phyloP scores from a whole-genome alignment of 2,113 vertebrate genomes.

The Oncorhynchus clarkii region DNA sequence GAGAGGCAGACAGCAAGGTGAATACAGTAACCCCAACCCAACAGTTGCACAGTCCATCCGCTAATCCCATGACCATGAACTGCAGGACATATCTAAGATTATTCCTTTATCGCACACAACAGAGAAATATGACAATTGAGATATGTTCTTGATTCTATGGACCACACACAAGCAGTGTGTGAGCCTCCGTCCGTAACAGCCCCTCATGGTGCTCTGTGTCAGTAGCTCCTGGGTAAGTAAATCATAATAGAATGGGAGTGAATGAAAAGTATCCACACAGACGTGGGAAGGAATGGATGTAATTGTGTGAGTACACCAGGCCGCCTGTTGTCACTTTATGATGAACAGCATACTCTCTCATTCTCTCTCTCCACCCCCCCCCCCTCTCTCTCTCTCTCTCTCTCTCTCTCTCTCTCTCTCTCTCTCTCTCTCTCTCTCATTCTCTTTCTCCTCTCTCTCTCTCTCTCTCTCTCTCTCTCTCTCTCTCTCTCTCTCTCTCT shows the following conservation, averaged over 20 bases:
- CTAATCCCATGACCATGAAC: too few species aligned
- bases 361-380: constrained; percentile 8
- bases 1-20: background rate
- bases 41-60: constrained; percentile 24
- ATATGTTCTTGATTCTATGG: too few species aligned
- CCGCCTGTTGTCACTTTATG: constrained; percentile 57
- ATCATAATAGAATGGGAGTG: constrained; percentile 45
- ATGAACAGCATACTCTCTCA: constrained; percentile 22
- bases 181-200: too few species aligned
- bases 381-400: too few species aligned
- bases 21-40: constrained; percentile 34
- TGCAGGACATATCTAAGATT: too few species aligned
- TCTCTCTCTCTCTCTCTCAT: too few species aligned
- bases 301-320: constrained; percentile 51
- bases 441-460: too few species aligned
- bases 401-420: too few species aligned
- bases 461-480: too few species aligned
- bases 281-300: constrained; percentile 46
- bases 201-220: constrained; percentile 28
- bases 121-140: too few species aligned
- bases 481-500: too few species aligned
- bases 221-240: constrained; percentile 45
- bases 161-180: background rate
- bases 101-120: background rate
- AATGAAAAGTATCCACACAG: constrained; percentile 48